Base-by-base conservation (phyloP, 2,888 invertebrate species). In the Drosophila neotestacea region DNA sequence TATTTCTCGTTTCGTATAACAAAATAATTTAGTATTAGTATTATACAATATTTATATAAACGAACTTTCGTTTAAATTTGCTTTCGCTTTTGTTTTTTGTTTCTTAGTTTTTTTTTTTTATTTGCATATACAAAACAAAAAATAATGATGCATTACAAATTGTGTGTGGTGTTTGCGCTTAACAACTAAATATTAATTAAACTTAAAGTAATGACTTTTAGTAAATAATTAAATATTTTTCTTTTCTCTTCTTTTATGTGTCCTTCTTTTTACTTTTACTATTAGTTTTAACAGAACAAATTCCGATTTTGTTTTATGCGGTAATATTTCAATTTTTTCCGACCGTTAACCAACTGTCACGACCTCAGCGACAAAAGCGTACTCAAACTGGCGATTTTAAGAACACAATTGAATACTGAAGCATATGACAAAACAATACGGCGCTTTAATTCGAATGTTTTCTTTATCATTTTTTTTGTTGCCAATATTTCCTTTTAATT, bases 201-300 rank as follows among this genome's bases (percentile, higher is more conserved):
- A 89, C 91, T 92, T 91, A 92, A 73, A 87, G 82, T 91, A 91
- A 91, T 91, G 91, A 91, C 91, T 91, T 91, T 91, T 91, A 91
- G 91, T 91, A 92, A 86, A 88, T 84, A 83, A 88, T 90, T 85
- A 88, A 88, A 88, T 86, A 86, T 84, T 88, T 85, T 81, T 71
- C 73, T 16, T 50, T 50, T n/a, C 11, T n/a, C 22, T 50, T 3
- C 10, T 7, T 34, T 61, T 77, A 67, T 77, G 77, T 77, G 62
- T 67, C 58, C 69, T 66, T 76, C 79, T 70, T 61, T 70, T 87
- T 62, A 79, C 72, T 79, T 86, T 87, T 56, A 69, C 77, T 70
- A 87, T 85, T 85, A 85, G 89, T 84, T 80, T 78, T 67, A 89
- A 86, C 80, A 85, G 66, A 89, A 87, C 88, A 86, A 77, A 89